A percentile compares a stretch with the other conserved stretches of the same genome.
These are phyloP conservation scores for Pachyramphus minor DNA, from an alignment of 2,113 vertebrate genomes.

Conservation along the genomic window DNA sequence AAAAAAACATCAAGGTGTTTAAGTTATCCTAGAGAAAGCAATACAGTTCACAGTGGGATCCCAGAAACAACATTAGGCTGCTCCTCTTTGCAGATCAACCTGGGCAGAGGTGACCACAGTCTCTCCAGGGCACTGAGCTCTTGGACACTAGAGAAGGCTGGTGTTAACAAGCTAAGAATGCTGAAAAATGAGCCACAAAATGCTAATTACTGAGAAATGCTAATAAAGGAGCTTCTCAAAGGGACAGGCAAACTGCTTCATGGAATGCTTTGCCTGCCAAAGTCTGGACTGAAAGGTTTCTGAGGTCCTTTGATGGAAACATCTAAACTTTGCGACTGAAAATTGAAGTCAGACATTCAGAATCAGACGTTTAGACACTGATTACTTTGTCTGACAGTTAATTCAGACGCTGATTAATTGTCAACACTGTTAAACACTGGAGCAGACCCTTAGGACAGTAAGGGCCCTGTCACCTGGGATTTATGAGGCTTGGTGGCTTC, in stretches of 20 bases:
- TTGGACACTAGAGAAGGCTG: background rate
- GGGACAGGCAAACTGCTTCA: background rate
- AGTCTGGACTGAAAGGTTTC: conserved; percentile 3
- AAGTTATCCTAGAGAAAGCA: too few species aligned
- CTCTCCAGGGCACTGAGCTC: background rate
- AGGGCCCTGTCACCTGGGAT: background rate
- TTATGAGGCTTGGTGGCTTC: background rate
- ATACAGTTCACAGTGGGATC: background rate
- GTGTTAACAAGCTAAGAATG: conserved; percentile 10
- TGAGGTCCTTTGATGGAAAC: background rate
- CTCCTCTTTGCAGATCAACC: background rate
- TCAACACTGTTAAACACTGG: background rate
- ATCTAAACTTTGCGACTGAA: background rate
- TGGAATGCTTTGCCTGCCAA: background rate
- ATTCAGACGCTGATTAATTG: background rate
- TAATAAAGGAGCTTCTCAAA: conserved; percentile 1
- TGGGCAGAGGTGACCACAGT: background rate
- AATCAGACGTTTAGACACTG: background rate
- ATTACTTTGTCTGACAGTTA: conserved; percentile 4
- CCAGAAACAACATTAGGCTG: background rate
- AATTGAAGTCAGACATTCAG: conserved; percentile 26
- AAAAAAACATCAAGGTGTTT: too few species aligned
- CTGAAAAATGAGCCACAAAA: background rate
- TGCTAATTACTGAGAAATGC: background rate
- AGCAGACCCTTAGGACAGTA: background rate